Conservation (phyloP, 2,888 invertebrate species). For the Thereva unica region DNA sequence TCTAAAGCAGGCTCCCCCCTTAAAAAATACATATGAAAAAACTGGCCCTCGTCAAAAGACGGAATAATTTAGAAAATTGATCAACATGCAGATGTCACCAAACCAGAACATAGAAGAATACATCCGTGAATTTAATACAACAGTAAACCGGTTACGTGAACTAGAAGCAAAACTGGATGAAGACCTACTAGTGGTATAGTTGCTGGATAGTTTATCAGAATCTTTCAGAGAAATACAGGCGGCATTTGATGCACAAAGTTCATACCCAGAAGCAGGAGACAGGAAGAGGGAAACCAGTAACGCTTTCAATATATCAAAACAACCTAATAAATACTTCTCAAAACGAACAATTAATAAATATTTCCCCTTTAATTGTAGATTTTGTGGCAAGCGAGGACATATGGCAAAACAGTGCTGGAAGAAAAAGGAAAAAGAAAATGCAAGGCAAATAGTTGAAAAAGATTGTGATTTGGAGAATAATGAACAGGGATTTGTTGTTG, state of each 20-base stretch:
- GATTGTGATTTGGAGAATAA: too few species aligned
- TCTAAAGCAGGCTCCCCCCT: too few species aligned
- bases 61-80: conserved; percentile 36
- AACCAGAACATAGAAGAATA: conserved; percentile 30
- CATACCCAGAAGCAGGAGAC: neutral
- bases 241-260: too few species aligned
- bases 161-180: conserved; percentile 36
- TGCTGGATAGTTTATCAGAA: conserved; percentile 31
- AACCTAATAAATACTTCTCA: too few species aligned
- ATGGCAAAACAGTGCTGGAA: too few species aligned
- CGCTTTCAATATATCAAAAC: too few species aligned
- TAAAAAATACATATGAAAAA: conserved; percentile 37
- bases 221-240: conserved; percentile 35
- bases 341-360: too few species aligned
- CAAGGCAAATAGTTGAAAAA: too few species aligned
- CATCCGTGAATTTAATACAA: conserved; percentile 32
- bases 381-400: neutral
- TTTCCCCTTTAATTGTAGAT: too few species aligned
- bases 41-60: conserved; percentile 36
- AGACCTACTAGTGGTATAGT: conserved; percentile 30
- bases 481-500: too few species aligned
- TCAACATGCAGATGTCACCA: conserved; percentile 35
- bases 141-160: conserved; percentile 29
- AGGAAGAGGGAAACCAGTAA: too few species aligned
- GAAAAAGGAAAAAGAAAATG: too few species aligned